These are phyloP conservation scores for Burhinus bistriatus DNA, from an alignment of 2,113 vertebrate genomes.

Conservation along the genomic window DNA sequence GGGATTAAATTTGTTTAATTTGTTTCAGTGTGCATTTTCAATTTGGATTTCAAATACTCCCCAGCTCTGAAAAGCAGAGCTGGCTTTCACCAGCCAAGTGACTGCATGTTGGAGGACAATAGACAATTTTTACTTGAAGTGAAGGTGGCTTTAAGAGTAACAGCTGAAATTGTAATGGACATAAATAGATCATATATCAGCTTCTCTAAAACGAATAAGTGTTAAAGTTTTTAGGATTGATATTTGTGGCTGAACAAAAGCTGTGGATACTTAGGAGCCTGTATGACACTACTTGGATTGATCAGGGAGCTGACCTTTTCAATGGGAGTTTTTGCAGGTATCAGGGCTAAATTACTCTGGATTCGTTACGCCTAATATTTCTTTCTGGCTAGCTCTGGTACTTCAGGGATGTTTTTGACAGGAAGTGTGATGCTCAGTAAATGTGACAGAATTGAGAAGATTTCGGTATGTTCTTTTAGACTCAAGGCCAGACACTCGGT, in stretches of 20 bases:
- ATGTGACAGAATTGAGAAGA: background rate
- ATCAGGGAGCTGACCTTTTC: background rate
- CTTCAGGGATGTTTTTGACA: background rate
- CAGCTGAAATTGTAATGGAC: background rate
- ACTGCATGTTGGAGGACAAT: accelerated
- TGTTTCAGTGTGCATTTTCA: background rate
- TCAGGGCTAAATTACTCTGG: background rate
- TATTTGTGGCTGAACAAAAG: background rate
- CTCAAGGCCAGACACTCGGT: background rate
- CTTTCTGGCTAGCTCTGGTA: background rate
- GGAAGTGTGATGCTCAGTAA: background rate
- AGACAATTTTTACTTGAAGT: background rate
- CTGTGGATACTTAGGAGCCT: background rate
- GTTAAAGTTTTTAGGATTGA: background rate
- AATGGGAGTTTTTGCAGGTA: background rate
- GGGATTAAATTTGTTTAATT: background rate
- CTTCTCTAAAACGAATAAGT: background rate
- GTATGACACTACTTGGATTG: background rate
- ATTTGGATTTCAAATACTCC: background rate
- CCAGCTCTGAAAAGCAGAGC: background rate
- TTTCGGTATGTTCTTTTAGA: background rate
- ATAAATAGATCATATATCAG: background rate
- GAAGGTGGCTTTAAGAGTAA: background rate
- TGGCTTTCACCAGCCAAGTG: background rate
- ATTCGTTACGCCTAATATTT: background rate